Base-by-base conservation (phyloP, 2,888 invertebrate genomes). In the Euzophera pinguis region DNA sequence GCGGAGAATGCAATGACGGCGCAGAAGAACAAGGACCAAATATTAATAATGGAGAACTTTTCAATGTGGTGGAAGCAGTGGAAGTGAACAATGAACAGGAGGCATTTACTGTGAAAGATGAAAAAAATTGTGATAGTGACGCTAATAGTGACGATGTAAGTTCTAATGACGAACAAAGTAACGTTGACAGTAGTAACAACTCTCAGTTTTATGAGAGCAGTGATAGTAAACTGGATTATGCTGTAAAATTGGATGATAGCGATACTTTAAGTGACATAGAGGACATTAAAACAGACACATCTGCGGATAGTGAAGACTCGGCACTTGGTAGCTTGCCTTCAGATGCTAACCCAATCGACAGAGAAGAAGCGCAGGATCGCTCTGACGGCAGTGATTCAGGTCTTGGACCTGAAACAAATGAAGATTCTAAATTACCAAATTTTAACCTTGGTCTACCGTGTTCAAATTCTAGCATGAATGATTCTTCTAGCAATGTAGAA, bases 381-480 rank as follows among this genome's bases (percentile, higher is more conserved):
- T 95, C 95, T 39, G 96, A 96, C 72, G 95, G 96, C 7, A 96
- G 96, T 50, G 96, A 96, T 80, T 96, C 96, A 0, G 96, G 96
- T 0, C 79, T 96, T 29, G 96, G 96, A 4, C 94, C 94, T 34
- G 96, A 96, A 82, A 91, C 93, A 52, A 88, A 91, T 52, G 94
- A 94, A 58, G 94, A 94, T 65, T 56, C 71, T 50, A 88, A 87
- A 67, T 59, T 80, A 65, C 72, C 81, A 32, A 77, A 69, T 56
- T 88, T 87, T 59, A 80, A 82, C 57, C 63, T 84, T 55, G 64
- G 75, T 63, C 65, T 83, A 50, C 83, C 85, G 58, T 77, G 75
- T 64, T 67, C 75, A 62, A 78, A 68, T 67, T 73, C 71, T 61
- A 56, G 72, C 16, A 14, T 16, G 61, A 71, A 65, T 52, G 61